Conservation (phyloP, 2,113 vertebrate genomes). For the Gymnorhina tibicen region DNA sequence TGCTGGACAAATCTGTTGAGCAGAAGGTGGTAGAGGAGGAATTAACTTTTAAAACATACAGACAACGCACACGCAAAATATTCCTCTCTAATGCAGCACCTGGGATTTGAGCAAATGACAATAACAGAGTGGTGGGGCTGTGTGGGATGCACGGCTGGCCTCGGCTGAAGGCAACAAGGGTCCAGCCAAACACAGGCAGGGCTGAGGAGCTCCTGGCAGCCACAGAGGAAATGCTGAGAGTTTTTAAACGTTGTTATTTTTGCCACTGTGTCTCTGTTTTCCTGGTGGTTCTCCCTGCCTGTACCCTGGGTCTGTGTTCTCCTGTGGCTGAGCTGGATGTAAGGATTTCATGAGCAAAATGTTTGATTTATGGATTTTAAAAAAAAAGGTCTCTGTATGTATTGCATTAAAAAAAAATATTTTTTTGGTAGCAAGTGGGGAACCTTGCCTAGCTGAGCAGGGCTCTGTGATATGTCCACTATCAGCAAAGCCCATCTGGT, state of each 20-base stretch:
- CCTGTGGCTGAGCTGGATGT: neutral
- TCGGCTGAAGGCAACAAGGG: neutral
- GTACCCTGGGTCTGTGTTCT: neutral
- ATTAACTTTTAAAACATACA: constrained; percentile 17
- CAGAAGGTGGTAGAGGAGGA: constrained; percentile 10
- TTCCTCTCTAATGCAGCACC: neutral
- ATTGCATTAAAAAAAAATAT: neutral
- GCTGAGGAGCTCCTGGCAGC: neutral
- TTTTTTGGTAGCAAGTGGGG: neutral
- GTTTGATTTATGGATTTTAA: neutral
- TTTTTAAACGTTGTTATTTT: neutral
- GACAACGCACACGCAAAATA: neutral
- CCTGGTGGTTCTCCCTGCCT: neutral
- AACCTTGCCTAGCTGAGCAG: neutral
- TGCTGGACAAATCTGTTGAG: constrained; percentile 10
- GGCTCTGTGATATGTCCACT: rapidly evolving
- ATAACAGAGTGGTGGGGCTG: neutral
- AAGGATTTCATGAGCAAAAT: neutral
- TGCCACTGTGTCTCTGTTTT: neutral
- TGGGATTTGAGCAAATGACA: neutral
- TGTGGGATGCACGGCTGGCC: neutral
- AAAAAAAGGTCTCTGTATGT: rapidly evolving
- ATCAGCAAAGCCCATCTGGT: neutral
- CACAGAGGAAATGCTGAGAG: neutral
- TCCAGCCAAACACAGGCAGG: neutral